Percentiles rank a stretch among this genome's conserved stretches.
Evolutionary conservation across 2,888 invertebrate genomes (phyloP).

Genomic region (Coelopa pilipes): DNA sequence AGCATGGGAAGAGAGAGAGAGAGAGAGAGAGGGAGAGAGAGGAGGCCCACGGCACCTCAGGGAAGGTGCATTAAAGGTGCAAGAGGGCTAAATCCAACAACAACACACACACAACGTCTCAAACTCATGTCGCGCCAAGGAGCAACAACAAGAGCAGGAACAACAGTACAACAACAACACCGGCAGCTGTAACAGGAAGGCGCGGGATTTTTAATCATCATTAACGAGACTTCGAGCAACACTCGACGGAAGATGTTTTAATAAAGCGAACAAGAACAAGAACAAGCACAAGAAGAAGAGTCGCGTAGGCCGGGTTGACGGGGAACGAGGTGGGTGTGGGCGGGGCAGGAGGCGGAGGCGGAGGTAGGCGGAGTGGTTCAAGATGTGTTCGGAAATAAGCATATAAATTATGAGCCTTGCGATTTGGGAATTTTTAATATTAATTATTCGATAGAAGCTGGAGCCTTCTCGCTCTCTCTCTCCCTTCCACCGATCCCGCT

Average conservation of each 20-base stretch:
- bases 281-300: too few species aligned
- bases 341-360: slow-evolving; percentile 30
- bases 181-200: background rate
- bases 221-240: slow-evolving; percentile 64
- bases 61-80: slow-evolving; percentile 7
- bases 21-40: too few species aligned
- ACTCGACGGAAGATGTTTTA: slow-evolving; percentile 51
- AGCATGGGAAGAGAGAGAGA: background rate
- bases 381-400: slow-evolving; percentile 3
- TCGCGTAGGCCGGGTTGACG: slow-evolving; percentile 25
- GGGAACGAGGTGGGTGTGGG: slow-evolving; percentile 29
- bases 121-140: background rate
- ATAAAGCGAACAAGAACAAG: slow-evolving; percentile 10
- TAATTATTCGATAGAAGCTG: slow-evolving; percentile 57
- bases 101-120: background rate
- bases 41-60: background rate
- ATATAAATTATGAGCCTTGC: slow-evolving; percentile 36
- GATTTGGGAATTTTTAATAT: slow-evolving; percentile 52
- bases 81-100: slow-evolving; percentile 37
- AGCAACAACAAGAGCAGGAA: background rate
- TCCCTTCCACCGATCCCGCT: too few species aligned
- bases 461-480: slow-evolving; percentile 28
- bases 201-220: slow-evolving; percentile 60
- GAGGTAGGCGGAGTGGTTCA: background rate
- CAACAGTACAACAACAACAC: slow-evolving; percentile 37